Conservation (phyloP, 2,113 vertebrate species). For the Ophiodon elongatus region DNA sequence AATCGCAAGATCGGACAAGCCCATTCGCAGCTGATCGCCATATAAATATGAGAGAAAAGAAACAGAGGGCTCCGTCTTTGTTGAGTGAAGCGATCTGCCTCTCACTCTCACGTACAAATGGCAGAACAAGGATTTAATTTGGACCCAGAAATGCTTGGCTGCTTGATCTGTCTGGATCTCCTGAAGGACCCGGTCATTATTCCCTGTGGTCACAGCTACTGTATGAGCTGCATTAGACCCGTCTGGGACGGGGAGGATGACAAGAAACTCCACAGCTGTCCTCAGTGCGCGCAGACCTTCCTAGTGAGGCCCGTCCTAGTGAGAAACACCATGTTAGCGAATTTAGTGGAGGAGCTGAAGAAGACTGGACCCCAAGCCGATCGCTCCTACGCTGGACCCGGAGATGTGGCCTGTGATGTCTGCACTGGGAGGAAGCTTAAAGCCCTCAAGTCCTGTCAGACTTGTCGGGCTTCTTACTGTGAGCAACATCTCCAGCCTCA, state of each 20-base stretch:
- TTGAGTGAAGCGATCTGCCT: background rate
- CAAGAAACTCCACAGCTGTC: slow-evolving; percentile 12
- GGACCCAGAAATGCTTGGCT: background rate
- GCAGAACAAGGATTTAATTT: background rate
- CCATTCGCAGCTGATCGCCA: background rate
- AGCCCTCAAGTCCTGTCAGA: background rate
- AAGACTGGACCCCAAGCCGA: background rate
- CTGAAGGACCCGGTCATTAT: background rate
- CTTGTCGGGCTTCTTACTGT: background rate
- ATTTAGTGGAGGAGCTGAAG: background rate
- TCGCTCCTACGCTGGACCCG: slow-evolving; percentile 11
- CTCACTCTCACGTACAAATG: background rate
- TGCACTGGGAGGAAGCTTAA: slow-evolving; percentile 14
- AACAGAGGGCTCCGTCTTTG: background rate
- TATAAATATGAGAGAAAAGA: background rate
- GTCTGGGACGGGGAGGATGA: background rate
- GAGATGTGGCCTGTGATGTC: background rate
- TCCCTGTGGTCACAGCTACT: background rate
- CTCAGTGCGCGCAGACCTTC: slow-evolving; percentile 22
- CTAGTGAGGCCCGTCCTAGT: fast-evolving
- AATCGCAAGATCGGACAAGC: background rate
- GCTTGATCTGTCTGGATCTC: slow-evolving; percentile 1
- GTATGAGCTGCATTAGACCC: background rate
- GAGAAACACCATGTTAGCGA: slow-evolving; percentile 24
- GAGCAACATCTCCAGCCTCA: slow-evolving; percentile 35